A percentile compares a stretch with the other conserved stretches of the same genome.
Evolutionary conservation across 92 coral and sea anemone genomes (phyloP).

Genomic region (Pocillopora meandrina): DNA sequence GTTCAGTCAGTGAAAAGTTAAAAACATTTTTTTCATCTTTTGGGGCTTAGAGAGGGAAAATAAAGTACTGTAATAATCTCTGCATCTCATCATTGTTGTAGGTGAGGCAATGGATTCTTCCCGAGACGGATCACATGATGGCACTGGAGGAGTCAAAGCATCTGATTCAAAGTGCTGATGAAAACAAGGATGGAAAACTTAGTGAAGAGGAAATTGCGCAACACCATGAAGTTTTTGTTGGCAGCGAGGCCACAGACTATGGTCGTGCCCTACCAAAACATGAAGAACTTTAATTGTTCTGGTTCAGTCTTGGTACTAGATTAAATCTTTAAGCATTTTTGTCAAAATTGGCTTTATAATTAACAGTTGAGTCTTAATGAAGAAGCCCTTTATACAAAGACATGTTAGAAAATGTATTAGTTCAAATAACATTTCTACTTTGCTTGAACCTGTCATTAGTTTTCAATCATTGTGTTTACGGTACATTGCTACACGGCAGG

Average conservation of each 20-base stretch:
- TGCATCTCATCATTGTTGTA: not conserved
- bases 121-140: slow-evolving; percentile 90
- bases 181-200: slow-evolving; percentile 87
- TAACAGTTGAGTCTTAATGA: not conserved
- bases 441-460: not conserved
- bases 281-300: slow-evolving; percentile 59
- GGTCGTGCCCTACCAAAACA: slow-evolving; percentile 91
- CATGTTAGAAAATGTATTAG: not conserved
- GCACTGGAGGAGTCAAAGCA: slow-evolving; percentile 91
- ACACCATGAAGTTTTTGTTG: slow-evolving; percentile 94
- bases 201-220: slow-evolving; percentile 79
- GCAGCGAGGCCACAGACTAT: slow-evolving; percentile 99
- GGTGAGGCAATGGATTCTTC: slow-evolving; percentile 91
- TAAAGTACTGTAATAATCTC: not conserved
- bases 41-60: too few relatives aligned
- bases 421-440: not conserved
- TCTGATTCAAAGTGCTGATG: slow-evolving; percentile 80
- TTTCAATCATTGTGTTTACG: not conserved
- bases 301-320: not conserved
- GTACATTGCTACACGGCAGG: not conserved
- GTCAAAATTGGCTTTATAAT: not conserved
- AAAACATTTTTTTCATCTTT: too few relatives aligned
- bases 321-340: not conserved
- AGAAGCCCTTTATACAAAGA: not conserved
- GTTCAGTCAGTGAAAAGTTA: too few relatives aligned